Conservation (phyloP, 2,797 vertebrate species). For the Sitta carolinensis region DNA sequence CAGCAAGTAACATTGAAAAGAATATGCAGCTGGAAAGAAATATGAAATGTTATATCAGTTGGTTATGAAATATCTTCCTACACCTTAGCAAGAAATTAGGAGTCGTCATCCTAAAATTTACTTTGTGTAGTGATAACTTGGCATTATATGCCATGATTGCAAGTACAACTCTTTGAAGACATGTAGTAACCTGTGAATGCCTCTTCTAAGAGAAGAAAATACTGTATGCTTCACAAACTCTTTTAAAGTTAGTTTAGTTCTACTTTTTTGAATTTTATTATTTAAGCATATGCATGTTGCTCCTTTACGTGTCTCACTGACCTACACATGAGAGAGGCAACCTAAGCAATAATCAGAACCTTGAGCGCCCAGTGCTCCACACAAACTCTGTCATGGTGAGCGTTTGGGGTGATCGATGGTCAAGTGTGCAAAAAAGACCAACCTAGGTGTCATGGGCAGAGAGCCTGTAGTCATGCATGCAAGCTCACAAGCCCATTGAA, state of each 20-base stretch:
- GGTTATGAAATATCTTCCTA: neutral
- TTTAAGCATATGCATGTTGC: neutral
- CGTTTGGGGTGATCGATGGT: accelerated
- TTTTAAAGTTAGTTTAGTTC: neutral
- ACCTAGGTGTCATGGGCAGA: neutral
- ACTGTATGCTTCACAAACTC: neutral
- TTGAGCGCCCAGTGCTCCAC: accelerated
- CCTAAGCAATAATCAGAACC: accelerated
- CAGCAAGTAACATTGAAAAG: neutral
- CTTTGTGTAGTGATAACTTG: neutral
- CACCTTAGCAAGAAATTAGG: neutral
- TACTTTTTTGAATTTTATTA: neutral
- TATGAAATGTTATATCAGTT: neutral
- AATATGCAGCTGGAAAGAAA: neutral
- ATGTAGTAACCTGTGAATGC: neutral
- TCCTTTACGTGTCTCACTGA: neutral
- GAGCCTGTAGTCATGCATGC: neutral
- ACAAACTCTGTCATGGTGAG: neutral
- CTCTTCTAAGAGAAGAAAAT: neutral
- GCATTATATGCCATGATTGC: neutral
- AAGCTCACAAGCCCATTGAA: neutral
- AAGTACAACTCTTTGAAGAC: neutral
- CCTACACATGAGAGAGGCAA: accelerated
- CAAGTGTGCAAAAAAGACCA: neutral
- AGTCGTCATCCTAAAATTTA: neutral